These are phyloP conservation scores for Tragopan temminckii DNA, from an alignment of 2,797 vertebrate genomes.

Conservation along the genomic window DNA sequence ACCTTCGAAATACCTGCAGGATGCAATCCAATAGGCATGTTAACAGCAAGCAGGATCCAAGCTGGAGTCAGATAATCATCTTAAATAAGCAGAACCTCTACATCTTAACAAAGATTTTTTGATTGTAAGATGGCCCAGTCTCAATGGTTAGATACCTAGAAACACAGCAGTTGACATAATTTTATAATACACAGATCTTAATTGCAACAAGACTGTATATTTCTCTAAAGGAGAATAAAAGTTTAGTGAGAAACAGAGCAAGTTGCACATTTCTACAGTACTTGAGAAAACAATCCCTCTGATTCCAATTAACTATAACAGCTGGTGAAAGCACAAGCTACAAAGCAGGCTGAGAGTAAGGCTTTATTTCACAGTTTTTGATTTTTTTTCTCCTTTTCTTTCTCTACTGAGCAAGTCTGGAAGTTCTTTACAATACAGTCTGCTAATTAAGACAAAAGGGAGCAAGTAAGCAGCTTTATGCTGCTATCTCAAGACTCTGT, in stretches of 20 bases:
- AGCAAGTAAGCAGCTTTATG: background rate
- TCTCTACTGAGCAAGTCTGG: background rate
- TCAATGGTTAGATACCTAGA: background rate
- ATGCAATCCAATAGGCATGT: background rate
- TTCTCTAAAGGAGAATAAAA: background rate
- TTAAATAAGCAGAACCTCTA: background rate
- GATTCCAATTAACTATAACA: slow-evolving; percentile 53
- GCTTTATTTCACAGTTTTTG: background rate
- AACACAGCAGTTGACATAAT: background rate
- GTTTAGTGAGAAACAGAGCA: background rate
- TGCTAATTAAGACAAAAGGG: slow-evolving; percentile 52
- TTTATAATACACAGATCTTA: background rate
- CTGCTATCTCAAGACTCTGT: background rate
- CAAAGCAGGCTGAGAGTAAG: background rate
- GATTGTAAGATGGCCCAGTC: background rate
- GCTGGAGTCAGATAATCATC: background rate
- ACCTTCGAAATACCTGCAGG: slow-evolving; percentile 96
- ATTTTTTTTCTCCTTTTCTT: background rate
- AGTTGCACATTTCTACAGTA: background rate
- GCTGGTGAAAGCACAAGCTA: slow-evolving; percentile 5
- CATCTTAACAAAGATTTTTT: background rate
- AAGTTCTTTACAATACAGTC: slow-evolving; percentile 35
- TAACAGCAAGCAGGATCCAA: background rate
- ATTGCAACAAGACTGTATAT: background rate
- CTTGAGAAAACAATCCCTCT: background rate